These are phyloP conservation scores for Pomatostomus ruficeps DNA, from an alignment of 2,113 vertebrate species.

Conservation along the genomic window DNA sequence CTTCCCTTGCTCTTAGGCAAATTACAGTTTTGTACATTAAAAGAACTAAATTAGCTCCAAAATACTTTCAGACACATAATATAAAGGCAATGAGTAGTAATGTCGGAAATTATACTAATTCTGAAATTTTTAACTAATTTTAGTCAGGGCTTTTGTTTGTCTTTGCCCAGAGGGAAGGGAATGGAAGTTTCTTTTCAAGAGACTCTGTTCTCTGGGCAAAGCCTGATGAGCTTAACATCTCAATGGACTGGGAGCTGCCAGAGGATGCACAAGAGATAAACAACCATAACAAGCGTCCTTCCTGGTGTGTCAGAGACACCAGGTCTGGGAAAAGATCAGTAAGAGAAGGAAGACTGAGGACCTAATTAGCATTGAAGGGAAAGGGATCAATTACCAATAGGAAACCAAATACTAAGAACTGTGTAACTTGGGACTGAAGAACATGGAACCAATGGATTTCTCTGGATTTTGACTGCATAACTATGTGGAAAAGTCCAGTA, in stretches of 20 bases:
- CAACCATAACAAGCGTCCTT: background rate
- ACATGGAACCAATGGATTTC: no score
- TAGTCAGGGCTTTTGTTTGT: background rate
- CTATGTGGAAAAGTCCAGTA: background rate
- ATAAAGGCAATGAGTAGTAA: background rate
- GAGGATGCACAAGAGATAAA: background rate
- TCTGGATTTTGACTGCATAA: background rate
- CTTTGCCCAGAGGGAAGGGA: rapidly evolving
- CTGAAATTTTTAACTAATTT: background rate
- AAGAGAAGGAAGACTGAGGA: background rate
- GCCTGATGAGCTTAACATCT: background rate
- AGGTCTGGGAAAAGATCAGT: background rate
- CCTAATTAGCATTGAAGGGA: rapidly evolving
- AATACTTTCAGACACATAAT: background rate
- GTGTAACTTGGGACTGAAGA: background rate
- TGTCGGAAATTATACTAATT: background rate
- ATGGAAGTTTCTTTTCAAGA: background rate
- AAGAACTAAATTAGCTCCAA: background rate
- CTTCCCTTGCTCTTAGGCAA: background rate
- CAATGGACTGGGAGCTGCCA: no score
- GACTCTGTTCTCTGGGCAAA: background rate
- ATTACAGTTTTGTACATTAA: background rate
- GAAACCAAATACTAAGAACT: background rate
- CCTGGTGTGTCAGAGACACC: background rate
- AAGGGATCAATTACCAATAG: background rate